phyloP scores from a whole-genome alignment of 2,888 invertebrate genomes.

The Chydorus sphaericus region DNA sequence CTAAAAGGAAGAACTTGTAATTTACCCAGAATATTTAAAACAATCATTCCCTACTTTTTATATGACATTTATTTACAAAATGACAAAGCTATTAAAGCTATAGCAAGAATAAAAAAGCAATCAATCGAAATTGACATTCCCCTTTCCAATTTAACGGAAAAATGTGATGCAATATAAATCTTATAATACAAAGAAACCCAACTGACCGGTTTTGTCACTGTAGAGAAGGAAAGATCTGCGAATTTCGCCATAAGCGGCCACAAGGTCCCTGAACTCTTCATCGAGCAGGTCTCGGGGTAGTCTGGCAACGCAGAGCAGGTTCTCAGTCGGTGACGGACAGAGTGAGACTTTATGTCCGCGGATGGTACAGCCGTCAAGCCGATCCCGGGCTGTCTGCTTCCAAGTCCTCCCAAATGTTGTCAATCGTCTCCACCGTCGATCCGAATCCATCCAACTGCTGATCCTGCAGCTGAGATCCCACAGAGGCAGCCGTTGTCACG shows the following conservation, averaged over 20 bases:
- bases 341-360: slow-evolving; percentile 31
- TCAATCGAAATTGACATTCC: background rate
- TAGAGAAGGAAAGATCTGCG: slow-evolving; percentile 35
- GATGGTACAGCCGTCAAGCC: slow-evolving; percentile 17
- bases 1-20: too few relatives aligned
- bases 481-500: too few relatives aligned
- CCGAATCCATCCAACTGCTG: too few relatives aligned
- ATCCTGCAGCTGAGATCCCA: too few relatives aligned
- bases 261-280: slow-evolving; percentile 32
- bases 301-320: slow-evolving; percentile 35
- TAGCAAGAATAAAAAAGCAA: background rate
- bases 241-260: slow-evolving; percentile 32
- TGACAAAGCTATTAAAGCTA: too few relatives aligned
- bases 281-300: slow-evolving; percentile 33
- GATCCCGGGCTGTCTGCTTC: background rate
- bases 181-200: too few relatives aligned
- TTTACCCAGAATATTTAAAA: too few relatives aligned
- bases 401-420: slow-evolving; percentile 2
- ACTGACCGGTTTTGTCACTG: slow-evolving; percentile 31
- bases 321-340: slow-evolving; percentile 31
- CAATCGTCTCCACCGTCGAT: too few relatives aligned
- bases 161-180: too few relatives aligned
- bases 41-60: too few relatives aligned
- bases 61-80: too few relatives aligned
- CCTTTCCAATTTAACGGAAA: background rate